Evolutionary conservation across 2,888 invertebrate species (phyloP).

Genomic region (Eulithis testata): DNA sequence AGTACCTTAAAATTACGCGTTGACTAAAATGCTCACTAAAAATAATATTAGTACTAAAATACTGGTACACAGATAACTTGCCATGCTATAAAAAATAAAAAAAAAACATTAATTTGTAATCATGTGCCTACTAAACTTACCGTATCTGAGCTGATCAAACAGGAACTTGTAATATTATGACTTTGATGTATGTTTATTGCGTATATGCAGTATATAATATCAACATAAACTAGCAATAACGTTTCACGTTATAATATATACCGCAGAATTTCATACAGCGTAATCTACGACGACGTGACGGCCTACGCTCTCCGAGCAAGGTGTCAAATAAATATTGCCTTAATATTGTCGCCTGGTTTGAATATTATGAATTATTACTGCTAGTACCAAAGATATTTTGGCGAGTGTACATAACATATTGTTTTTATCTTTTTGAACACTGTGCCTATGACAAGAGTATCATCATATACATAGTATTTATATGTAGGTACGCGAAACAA

Average conservation of each 20-base stretch:
- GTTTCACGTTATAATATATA: constrained; percentile 61
- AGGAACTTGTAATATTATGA: constrained; percentile 46
- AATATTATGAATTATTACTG: constrained; percentile 33
- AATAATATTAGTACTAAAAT: too few species aligned
- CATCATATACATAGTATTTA: too few species aligned
- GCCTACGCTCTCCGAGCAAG: constrained; percentile 51
- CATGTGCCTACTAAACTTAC: not conserved
- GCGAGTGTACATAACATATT: not conserved
- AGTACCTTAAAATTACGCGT: too few species aligned
- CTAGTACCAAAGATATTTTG: not conserved
- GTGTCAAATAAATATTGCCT: constrained; percentile 62
- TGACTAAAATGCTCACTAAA: too few species aligned
- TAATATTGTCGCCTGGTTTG: constrained; percentile 38
- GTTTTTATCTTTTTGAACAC: constrained; percentile 2
- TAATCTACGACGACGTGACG: constrained; percentile 56
- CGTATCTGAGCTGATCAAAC: not conserved
- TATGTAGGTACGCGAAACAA: not conserved
- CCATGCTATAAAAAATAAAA: too few species aligned
- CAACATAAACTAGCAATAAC: constrained; percentile 53
- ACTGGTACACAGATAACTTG: too few species aligned
- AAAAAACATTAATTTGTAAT: too few species aligned
- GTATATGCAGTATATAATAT: constrained; percentile 30
- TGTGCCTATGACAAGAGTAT: not conserved
- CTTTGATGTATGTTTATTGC: constrained; percentile 54
- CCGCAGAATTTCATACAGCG: constrained; percentile 64